Evolutionary conservation across 2,888 invertebrate species (phyloP), one percentile per base, ranked within the genome.

Genomic region (Frankliniella fusca): DNA sequence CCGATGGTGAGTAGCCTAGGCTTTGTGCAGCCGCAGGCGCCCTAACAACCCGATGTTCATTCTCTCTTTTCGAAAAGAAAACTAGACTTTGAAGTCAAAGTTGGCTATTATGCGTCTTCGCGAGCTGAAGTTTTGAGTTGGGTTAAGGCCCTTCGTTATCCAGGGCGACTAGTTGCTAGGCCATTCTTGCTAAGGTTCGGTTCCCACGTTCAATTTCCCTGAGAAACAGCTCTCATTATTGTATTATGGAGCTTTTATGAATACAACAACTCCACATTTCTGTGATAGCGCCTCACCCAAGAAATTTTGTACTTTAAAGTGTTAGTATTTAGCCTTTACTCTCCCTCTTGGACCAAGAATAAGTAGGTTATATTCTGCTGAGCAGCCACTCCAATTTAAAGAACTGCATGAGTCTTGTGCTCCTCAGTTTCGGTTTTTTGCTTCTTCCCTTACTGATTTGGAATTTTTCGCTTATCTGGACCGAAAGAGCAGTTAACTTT

Each of bases 1-100:
- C 70, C 70, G 70, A 76, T 76, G 70, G 70, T 76, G 27, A 76
- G 70, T 76, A 76, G 70, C 70, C 70, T 76, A 76, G 70, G 70
- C 70, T 76, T 27, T 23, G 70, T 76, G 70, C 70, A 12, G 70
- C 70, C 70, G 70, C 70, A 12, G 70, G 23, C 70, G 70, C 70
- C 70, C 70, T 76, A 12, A 27, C 70, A 76, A 76, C 70, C 23
- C 70, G 12, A 76, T 23, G n/a, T 61, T 61, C 61, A 61, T 61
- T 61, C 61, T 15, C 61, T 11, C 11, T n/a, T 18, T 38, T 38
- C 38, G 38, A 38, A 38, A 38, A 38, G 38, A 38, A 38, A 38
- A 38, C 3, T 38, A 38, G 3, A 38, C 5, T 3, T 38, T 5
- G 38, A 38, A 38, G 2, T 5, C 38, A 38, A 38, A 38, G 38